Evolutionary conservation across 2,113 vertebrate species (phyloP), one percentile per base, ranked within the genome.

Genomic region (Peromyscus polionotus): DNA sequence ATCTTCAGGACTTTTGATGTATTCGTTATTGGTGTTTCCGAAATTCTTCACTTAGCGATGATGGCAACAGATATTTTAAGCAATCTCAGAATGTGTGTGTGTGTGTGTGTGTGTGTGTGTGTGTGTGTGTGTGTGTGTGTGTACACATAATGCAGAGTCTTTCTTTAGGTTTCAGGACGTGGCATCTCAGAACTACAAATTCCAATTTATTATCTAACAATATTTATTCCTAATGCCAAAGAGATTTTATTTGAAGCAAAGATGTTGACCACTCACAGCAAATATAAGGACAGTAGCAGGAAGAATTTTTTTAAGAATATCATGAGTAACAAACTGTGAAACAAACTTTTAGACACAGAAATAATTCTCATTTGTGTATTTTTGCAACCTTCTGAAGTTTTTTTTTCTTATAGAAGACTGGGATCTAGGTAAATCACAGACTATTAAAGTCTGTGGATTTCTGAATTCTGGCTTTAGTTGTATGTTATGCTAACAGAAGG

Each of bases 1-100:
- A 14, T 73, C 45, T 39, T 45, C 7, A 8, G 4, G 67, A 76
- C 42, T 63, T 67, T 88, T 91, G 0, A 94, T 85, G 88, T 75
- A 68, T 68, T 93, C 20, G 36, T 42, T 63, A 68, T 26, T 63
- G 75, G 5, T 54, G 9, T 76, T 90, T 83, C 90, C 85, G 24
- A 22, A 89, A 54, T 57, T 89, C 28, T 67, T 45, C 28, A 86
- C 9, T 65, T 45, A 86, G 86, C 51, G 5, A 79, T 70, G 5
- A 87, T 83, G 57, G 24, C 26, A 92, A 87, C 59, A 95, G 72
- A 67, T 93, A 91, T 16, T 72, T 93, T 72, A 91, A 88, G 81
- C 59, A 45, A 81, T 61, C 16, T 93, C 26, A 67, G 59, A 65
- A 85, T 45, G 4, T 2, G 45, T 45, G 19, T 17, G 7, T 5